Evolutionary conservation across 2,797 vertebrate species (phyloP), one percentile per base, ranked within the genome.

Genomic region (Ispidina picta): DNA sequence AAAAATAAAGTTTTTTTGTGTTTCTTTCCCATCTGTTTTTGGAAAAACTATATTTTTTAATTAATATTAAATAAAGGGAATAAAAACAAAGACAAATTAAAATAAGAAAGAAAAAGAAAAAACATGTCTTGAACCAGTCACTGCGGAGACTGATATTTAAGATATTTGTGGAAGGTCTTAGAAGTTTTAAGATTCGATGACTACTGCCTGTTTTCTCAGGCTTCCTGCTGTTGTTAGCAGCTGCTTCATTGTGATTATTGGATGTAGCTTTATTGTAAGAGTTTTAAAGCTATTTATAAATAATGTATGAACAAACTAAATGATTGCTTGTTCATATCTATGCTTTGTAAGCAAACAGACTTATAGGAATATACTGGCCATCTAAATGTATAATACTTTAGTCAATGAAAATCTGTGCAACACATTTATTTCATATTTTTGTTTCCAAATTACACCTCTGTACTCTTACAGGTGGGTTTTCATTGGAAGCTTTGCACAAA

Each of bases 281-380:
- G 16, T 86, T 82, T 66, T 73, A 59, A 87, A 73, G 39, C 28
- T 72, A 25, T 66, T 89, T 76, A 51, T 92, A 84, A 94, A 86
- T 84, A 65, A 92, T 63, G 37, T 37, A 73, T 82, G 60, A 90
- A 56, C 8, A 75, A 81, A 31, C n/a, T 19, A 39, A 75, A 77
- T 46, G 31, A 70, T 65, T 68, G 12, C 8, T 19, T 56, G 83
- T 62, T 31, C 5, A 2, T 83, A n/a, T 88, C 25, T 73, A 44
- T 63, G 28, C 58, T 91, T 78, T 1, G 1, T 78, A 86, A 90
- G 26, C 33, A 72, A 43, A 58, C 44, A 51, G n/a, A 12, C 62
- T 85, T 86, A 44, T 11, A 65, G 63, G 39, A 72, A 46, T 43
- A 46, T 31, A 59, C 29, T 48, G 26, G 22, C 39, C 83, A 74